phyloP scores from a whole-genome alignment of 2,797 vertebrate species.

The Odontamblyopus lacepedii region DNA sequence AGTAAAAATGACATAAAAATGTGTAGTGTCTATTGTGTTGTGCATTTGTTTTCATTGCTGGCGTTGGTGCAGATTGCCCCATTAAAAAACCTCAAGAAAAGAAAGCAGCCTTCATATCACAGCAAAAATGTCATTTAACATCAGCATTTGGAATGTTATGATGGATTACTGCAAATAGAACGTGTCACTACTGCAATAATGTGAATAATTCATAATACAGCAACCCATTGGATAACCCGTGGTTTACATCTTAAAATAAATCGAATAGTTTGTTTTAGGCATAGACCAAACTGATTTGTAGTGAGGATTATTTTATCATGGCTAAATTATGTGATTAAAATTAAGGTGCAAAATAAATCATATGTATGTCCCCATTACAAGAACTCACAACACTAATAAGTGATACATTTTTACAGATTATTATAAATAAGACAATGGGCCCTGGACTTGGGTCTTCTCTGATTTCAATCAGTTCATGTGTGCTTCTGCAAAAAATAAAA shows the following conservation, averaged over 20 bases:
- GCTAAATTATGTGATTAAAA: not conserved
- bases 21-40: constrained; percentile 16
- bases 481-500: constrained; percentile 53
- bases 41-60: constrained; percentile 4
- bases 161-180: not conserved
- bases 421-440: constrained; percentile 28
- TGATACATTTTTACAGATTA: constrained; percentile 16
- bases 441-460: not conserved
- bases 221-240: not conserved
- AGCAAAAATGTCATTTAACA: not conserved
- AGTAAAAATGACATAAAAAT: constrained; percentile 27
- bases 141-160: constrained; percentile 11
- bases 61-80: not conserved
- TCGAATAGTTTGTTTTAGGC: not conserved
- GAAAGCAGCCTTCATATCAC: not conserved
- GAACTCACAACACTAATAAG: constrained; percentile 25
- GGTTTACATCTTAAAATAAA: not conserved
- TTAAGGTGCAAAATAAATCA: not conserved
- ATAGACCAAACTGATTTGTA: not conserved
- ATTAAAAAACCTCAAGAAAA: not conserved
- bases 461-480: constrained; percentile 30
- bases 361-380: not conserved
- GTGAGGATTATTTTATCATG: not conserved
- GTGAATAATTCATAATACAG: not conserved
- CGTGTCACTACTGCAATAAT: not conserved